Evolutionary conservation across 2,113 vertebrate genomes (phyloP).

Genomic region (Gymnogyps californianus): DNA sequence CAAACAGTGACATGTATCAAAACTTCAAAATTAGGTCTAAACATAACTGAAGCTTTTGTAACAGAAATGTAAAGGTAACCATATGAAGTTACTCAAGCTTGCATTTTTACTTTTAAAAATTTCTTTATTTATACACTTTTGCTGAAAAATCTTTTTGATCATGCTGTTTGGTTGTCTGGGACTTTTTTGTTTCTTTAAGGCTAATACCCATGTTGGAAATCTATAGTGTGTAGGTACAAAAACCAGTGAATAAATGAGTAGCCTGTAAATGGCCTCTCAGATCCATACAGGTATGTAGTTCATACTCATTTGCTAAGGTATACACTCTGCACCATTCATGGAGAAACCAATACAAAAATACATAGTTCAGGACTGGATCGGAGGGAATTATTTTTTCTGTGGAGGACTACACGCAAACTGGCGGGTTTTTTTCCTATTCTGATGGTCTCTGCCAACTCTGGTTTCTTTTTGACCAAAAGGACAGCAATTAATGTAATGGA

Average conservation of each 20-base stretch:
- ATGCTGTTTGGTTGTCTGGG: neutral
- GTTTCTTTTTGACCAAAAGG: neutral
- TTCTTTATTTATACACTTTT: neutral
- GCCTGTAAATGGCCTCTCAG: neutral
- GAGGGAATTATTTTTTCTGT: neutral
- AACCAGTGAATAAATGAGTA: neutral
- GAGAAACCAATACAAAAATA: neutral
- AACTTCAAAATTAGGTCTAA: neutral
- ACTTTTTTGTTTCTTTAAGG: neutral
- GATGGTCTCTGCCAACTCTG: neutral
- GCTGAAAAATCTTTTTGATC: neutral
- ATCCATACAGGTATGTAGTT: neutral
- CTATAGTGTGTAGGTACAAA: neutral
- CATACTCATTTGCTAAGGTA: neutral
- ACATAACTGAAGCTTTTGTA: neutral
- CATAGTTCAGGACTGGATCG: neutral
- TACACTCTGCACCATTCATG: neutral
- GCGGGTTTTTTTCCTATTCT: neutral
- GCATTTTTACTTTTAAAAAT: neutral
- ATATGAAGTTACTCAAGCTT: neutral
- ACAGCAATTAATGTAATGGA: neutral
- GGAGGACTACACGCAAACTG: neutral
- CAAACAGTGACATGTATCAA: neutral
- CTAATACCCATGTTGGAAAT: neutral
- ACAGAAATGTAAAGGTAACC: neutral